Base-by-base conservation (phyloP, 2,113 vertebrate species). In the Indri indri region DNA sequence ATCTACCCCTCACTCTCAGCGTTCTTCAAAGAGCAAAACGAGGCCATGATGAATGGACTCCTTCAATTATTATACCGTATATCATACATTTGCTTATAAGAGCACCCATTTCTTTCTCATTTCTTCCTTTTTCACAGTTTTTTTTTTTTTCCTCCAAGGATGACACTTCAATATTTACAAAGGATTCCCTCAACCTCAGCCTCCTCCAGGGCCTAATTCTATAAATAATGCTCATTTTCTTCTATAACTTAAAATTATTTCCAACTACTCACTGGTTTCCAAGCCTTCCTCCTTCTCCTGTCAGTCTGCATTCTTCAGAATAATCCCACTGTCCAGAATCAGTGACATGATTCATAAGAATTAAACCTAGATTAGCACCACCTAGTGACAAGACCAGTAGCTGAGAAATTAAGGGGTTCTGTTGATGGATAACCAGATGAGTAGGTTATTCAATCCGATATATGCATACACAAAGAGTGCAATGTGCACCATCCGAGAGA, bases 321-420 rank as follows among this genome's bases (percentile, higher is more conserved):
- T 85, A n/a, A 96, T 50, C n/a, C 70, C 71, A 77, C 94, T 96
- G 90, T 12, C 57, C 96, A 87, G 77, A 94, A 91, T 86, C 40
- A 81, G 22, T 52, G 22, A 87, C 52, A n/a, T 47, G 14, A 61
- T 94, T 88, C 30, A 20, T 59, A 76, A 40, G 22, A 82, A 45
- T 81, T 88, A 65, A 97, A 77, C 8, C 17, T 22, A 83, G 18
- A 45, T 10, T 30, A 97, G 45, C 40, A 65, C 59, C 88, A 95
- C 84, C 88, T 97, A 80, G 63, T 95, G 88, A 73, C 40, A 82
- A 50, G 93, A 82, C 4, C 30, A 37, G 45, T 81, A 40, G 42
- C 23, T 77, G 54, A 89, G 17, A 81, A 94, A 95, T 65, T 74
- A 87, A 73, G 50, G n/a, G 3, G 32, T 5, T n/a, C 47, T n/a